Evolutionary conservation across 2,888 invertebrate genomes (phyloP), one percentile per base, ranked within the genome.

Genomic region (Ceramica pisi): DNA sequence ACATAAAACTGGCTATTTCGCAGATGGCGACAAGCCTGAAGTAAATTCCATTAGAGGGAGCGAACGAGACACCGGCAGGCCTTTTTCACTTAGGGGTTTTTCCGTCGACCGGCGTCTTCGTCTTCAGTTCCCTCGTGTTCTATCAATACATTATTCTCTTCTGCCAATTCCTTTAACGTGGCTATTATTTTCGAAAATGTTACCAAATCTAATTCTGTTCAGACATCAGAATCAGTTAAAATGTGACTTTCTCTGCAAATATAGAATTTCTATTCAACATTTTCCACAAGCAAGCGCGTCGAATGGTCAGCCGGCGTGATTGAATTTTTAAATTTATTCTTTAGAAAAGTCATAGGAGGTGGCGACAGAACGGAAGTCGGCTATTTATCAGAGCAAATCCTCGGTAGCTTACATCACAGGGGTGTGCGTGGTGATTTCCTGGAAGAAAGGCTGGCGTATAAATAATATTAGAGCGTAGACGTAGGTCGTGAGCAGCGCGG

Each of bases 21-120:
- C 85, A 86, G 82, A 82, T 85, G 82, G 81, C 80, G 87, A 79
- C 85, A 86, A 84, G 84, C 79, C 81, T 85, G 83, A 83, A 89
- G 87, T 82, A 91, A 92, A 92, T 91, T 92, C 89, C 89, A 92
- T 93, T 92, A 93, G 88, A 86, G 81, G 78, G 82, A 87, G 80
- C 78, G 84, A 84, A 84, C 83, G 80, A 87, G 85, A 87, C 89
- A 86, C 82, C 79, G 85, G 81, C 88, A 88, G 89, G 85, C 87
- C 85, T 89, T 90, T 90, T 88, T 87, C 91, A 91, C 89, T 92
- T 91, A 90, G 89, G 81, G 88, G 86, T 88, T 90, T 89, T 89
- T 89, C 90, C 86, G 84, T 66, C 85, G 82, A 85, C 86, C 88
- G 87, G 86, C 86, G 83, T 80, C 88, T 78, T 69, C 78, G 41